Evolutionary conservation across 2,113 vertebrate species (phyloP), one percentile per base, ranked within the genome.

Genomic region (Channa argus): DNA sequence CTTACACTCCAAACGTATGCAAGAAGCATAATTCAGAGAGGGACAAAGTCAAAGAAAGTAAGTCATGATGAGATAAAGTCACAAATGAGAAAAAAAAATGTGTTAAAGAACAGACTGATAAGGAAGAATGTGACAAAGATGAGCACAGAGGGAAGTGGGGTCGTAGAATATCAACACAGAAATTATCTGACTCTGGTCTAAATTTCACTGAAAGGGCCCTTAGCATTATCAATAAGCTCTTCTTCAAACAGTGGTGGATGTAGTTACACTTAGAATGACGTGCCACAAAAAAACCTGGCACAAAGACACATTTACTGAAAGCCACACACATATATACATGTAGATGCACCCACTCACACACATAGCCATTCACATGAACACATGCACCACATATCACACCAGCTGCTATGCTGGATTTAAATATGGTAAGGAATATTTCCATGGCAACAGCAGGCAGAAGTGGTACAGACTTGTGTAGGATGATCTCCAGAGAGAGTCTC

Each of bases 371-470:
- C 80, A 90, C 63, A 82, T 82, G 86, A 88, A 89, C 78, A 71
- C 82, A 77, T 67, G 78, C 78, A 47, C 83, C 71, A 68, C 80
- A 77, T 79, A 73, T 84, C 79, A 72, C 75, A 82, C 84, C 86
- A 86, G 87, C 87, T 90, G 79, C 82, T 84, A 81, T 78, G 83
- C 74, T 79, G 80, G 76, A 88, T 80, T 83, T 71, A 87, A 91
- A 92, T 90, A 89, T 86, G 89, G 88, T 60, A 54, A 56, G 66
- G 74, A 66, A 83, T 86, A 92, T 93, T 86, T 87, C 90, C 92
- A 93, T 94, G 86, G 92, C 90, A 94, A 94, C 92, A 91, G 82
- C 86, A 88, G 89, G 71, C 70, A 85, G 84, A 91, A 72, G 74
- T 79, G 89, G 79, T 79, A 60, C 87, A 85, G 71, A 77, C 77